These are phyloP conservation scores for human (Homo sapiens) DNA, from an alignment of 2,113 vertebrate species.

Conservation along the genomic window GRCh38 chr20:17298001-17298500, in stretches of 20 bases:
- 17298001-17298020: not conserved
- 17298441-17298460: not conserved
- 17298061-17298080: slow-evolving; percentile 39
- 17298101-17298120: not conserved
- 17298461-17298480: not conserved
- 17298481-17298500: not conserved
- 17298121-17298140: slow-evolving; percentile 6
- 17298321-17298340: not conserved
- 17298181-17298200: not conserved
- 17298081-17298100: not conserved
- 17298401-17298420: not conserved
- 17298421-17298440: no score
- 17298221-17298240: not conserved
- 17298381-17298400: not conserved
- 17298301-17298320: not conserved
- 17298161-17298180: not conserved
- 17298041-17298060: not conserved
- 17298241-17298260: rapidly evolving
- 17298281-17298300: not conserved
- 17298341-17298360: not conserved
- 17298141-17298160: not conserved
- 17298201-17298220: not conserved
- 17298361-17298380: not conserved
- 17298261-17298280: not conserved
- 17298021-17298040: not conserved